Percentiles rank a stretch among this genome's conserved stretches.
phyloP scores from a whole-genome alignment of 2,113 vertebrate genomes.

The Hemibagrus wyckioides region DNA sequence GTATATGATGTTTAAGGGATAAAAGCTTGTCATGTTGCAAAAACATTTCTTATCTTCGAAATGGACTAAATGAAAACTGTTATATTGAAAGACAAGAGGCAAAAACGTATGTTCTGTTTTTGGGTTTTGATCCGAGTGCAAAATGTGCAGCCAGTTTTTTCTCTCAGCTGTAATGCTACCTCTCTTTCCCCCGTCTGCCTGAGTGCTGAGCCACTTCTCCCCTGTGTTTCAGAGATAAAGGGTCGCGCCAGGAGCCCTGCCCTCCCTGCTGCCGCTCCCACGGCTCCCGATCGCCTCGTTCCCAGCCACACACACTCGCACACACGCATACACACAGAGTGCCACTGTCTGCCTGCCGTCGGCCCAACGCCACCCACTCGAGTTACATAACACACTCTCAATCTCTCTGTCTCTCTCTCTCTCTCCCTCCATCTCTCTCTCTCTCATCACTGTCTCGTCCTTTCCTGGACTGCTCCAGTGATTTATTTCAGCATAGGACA shows the following conservation, averaged over 20 bases:
- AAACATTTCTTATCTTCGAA: not conserved
- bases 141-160: not conserved
- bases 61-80: not conserved
- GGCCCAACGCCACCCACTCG: conserved; percentile 31
- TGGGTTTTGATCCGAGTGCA: not conserved
- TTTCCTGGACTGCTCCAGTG: not conserved
- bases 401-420: not conserved
- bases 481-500: conserved; percentile 26
- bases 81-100: not conserved
- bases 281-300: conserved; percentile 48
- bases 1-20: not conserved
- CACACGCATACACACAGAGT: conserved; percentile 45
- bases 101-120: not conserved
- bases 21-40: not conserved
- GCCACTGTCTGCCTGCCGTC: conserved; percentile 41
- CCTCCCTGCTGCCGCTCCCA: conserved; percentile 50
- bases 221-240: conserved; percentile 51
- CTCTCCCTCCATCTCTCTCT: conserved; percentile 14
- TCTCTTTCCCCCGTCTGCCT: conserved; percentile 27
- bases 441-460: not conserved
- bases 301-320: conserved; percentile 39
- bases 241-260: conserved; percentile 43
- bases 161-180: conserved; percentile 53
- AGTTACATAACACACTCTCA: conserved; percentile 37
- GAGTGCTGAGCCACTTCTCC: conserved; percentile 53